Percentiles rank a stretch among this genome's conserved stretches.
phyloP scores from a whole-genome alignment of 2,888 invertebrate species.

The Epirrhoe tristata region DNA sequence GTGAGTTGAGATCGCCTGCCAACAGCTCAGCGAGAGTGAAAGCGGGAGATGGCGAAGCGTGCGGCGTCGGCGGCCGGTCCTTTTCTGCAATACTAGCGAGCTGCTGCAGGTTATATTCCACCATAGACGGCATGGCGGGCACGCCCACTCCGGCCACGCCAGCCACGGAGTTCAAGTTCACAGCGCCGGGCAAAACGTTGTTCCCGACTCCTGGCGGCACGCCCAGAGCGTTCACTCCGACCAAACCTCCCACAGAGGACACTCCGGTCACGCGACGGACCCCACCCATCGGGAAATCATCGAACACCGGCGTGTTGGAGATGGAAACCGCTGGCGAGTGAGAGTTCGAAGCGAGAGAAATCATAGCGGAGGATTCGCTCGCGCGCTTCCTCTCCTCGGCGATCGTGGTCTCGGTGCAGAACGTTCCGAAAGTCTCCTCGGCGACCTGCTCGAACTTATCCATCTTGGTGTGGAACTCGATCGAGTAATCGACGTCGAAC shows the following conservation, averaged over 20 bases:
- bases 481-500: conserved; percentile 90
- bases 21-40: conserved; percentile 92
- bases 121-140: conserved; percentile 87
- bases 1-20: conserved; percentile 88
- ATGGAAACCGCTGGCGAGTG: conserved; percentile 83
- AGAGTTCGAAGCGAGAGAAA: conserved; percentile 72
- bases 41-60: conserved; percentile 85
- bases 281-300: conserved; percentile 87
- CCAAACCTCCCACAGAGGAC: conserved; percentile 57
- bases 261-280: conserved; percentile 77
- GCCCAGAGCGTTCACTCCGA: conserved; percentile 52
- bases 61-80: conserved; percentile 81
- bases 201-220: conserved; percentile 56
- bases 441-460: conserved; percentile 91
- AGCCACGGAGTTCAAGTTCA: conserved; percentile 66
- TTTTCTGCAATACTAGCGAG: conserved; percentile 93
- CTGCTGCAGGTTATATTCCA: conserved; percentile 94
- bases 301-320: conserved; percentile 90
- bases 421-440: conserved; percentile 90
- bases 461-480: conserved; percentile 93
- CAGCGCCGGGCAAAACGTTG: conserved; percentile 67
- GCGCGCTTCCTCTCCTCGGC: conserved; percentile 83
- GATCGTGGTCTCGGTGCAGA: conserved; percentile 88
- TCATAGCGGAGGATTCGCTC: conserved; percentile 77
- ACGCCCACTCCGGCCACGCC: conserved; percentile 67